A percentile compares a stretch with the other conserved stretches of the same genome.
Conservation (phyloP, 2,797 vertebrate genomes). For the Rhinichthys osculus region DNA sequence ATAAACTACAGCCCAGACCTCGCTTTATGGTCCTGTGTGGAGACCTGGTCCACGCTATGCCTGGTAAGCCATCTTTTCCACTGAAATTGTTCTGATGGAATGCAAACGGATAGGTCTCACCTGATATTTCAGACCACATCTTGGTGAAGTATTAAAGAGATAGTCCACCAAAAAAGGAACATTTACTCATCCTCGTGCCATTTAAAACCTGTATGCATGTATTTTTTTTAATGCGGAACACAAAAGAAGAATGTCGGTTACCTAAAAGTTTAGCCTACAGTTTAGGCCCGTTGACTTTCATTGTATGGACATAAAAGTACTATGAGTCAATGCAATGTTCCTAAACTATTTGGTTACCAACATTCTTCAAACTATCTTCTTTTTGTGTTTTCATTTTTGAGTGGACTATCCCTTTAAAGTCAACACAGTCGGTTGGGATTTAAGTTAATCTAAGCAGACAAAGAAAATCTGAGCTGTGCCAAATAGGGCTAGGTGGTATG, state of each 20-base stretch:
- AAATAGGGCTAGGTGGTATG: too few relatives aligned
- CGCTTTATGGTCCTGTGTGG: conserved; percentile 93
- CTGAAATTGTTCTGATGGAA: not conserved
- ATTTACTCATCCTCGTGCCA: not conserved
- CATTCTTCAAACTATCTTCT: not conserved
- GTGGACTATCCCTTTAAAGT: not conserved
- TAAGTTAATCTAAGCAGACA: not conserved
- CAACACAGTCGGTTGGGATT: not conserved
- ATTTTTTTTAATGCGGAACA: not conserved
- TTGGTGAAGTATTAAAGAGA: not conserved
- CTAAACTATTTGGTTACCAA: not conserved
- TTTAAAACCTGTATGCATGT: not conserved
- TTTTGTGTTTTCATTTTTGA: not conserved
- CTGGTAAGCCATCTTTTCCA: conserved; percentile 77
- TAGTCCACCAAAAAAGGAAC: not conserved
- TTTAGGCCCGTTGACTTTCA: too few relatives aligned
- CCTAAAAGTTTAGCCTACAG: too few relatives aligned
- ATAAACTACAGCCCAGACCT: conserved; percentile 85
- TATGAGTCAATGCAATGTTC: too few relatives aligned
- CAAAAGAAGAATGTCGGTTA: not conserved
- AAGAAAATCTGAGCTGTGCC: too few relatives aligned
- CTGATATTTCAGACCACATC: not conserved
- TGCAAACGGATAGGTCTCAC: not conserved
- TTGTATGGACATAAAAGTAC: too few relatives aligned
- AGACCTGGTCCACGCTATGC: conserved; percentile 94